Evolutionary conservation across 2,888 invertebrate genomes (phyloP).

Genomic region (Nephrotoma flavescens): DNA sequence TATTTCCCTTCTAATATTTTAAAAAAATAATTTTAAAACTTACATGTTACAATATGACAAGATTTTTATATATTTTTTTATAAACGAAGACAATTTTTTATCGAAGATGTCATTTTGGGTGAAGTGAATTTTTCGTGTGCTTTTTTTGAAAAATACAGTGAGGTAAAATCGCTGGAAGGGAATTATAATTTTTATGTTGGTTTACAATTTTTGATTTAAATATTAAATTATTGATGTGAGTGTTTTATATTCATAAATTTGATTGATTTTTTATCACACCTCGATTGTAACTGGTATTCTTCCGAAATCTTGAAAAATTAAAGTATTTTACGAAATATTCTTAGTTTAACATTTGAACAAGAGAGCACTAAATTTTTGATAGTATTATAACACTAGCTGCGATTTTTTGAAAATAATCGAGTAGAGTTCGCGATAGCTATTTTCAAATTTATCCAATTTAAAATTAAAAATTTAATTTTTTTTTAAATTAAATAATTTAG

Average conservation of each 20-base stretch:
- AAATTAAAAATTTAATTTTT: too few relatives aligned
- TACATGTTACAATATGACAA: neutral
- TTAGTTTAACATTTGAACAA: too few relatives aligned
- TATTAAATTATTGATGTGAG: neutral
- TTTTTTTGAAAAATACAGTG: neutral
- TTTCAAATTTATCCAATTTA: too few relatives aligned
- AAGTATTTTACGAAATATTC: too few relatives aligned
- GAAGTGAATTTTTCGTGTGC: neutral
- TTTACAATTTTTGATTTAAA: neutral
- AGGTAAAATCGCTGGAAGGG: neutral
- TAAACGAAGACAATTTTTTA: neutral
- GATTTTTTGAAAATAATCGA: too few relatives aligned
- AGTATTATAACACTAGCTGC: too few relatives aligned
- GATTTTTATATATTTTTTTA: neutral
- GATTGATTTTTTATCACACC: too few relatives aligned
- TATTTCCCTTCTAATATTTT: neutral
- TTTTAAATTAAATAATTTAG: too few relatives aligned
- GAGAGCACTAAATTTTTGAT: too few relatives aligned
- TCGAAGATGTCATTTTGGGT: neutral
- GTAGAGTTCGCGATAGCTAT: too few relatives aligned
- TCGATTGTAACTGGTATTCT: too few relatives aligned
- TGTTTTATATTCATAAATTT: neutral
- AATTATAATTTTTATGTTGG: neutral
- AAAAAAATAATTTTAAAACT: neutral
- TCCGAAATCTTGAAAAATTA: too few relatives aligned